phyloP scores from a whole-genome alignment of 2,113 vertebrate genomes.

The Pseudorectes ferrugineus region DNA sequence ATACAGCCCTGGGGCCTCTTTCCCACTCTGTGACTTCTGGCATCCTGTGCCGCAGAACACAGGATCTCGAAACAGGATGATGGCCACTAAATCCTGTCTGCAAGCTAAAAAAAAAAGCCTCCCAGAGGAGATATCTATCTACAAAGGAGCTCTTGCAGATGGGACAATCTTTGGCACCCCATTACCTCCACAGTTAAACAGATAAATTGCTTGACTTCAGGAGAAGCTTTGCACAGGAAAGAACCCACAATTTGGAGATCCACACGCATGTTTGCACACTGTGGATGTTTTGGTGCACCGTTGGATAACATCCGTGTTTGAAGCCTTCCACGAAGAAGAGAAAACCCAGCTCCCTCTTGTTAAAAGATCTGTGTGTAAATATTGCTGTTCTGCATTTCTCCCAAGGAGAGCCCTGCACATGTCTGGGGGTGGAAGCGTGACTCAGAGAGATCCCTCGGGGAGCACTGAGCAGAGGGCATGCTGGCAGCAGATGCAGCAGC shows the following conservation, averaged over 20 bases:
- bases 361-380: background rate
- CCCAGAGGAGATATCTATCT: background rate
- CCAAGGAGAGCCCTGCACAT: background rate
- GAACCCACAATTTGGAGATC: background rate
- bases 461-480: background rate
- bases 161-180: background rate
- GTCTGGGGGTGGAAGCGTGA: background rate
- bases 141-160: background rate
- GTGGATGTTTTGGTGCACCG: background rate
- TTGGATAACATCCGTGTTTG: background rate
- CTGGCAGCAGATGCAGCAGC: background rate
- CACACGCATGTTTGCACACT: fast-evolving
- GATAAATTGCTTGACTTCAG: background rate
- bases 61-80: background rate
- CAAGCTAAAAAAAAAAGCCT: background rate
- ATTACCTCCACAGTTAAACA: background rate
- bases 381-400: background rate
- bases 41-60: background rate
- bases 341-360: fast-evolving
- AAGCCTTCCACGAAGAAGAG: background rate
- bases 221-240: background rate
- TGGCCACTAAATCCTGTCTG: background rate
- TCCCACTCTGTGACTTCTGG: background rate
- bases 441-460: background rate
- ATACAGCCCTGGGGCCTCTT: background rate